Base-by-base conservation (phyloP, 2,113 vertebrate genomes). In the Opisthocomus hoazin region DNA sequence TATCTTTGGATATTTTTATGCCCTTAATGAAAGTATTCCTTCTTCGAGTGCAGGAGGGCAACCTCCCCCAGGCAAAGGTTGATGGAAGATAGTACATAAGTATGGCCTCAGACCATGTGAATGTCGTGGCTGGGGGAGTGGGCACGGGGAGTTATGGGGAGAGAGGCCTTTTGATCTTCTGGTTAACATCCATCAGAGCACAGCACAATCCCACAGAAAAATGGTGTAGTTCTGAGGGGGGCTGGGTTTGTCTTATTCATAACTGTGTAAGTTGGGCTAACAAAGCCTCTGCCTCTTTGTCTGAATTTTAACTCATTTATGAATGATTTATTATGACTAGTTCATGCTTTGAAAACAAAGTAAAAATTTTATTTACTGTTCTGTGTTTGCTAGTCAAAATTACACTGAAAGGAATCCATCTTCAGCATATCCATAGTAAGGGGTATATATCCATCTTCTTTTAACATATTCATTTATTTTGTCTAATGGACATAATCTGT, bases 101-200 rank as follows among this genome's bases (percentile, higher is more conserved):
- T 27, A 39, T 46, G 9, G 9, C 11, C 10, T 88, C 50, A 69
- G 10, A 41, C 5, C 0, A 0, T 41, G 34, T 46, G 34, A 78
- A 46, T 50, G 12, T 51, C 5, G 5, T 64, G 8, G 5, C 15
- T 48, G 14, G 34, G 14, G 27, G 48, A 11, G 21, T 9, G 23
- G 11, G 8, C 50, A 39, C 34, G 74, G 53, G 57, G 10, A 54
- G 10, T 4, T n/a, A 5, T 17, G 39, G 54, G 34, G 19, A n/a
- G 12, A 41, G 29, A 69, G 83, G 5, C 5, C 22, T 6, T 15
- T 75, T 2, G 1, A 30, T 19, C 7, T 43, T 18, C 7, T 23
- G 24, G 15, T 50, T 66, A 30, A 66, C 16, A 41, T 54, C 34
- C 6, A 4, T 9, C 23, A 69, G 9, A 65, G 45, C 20, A 60